Evolutionary conservation across 53 echinoderm and acorn worm species (phyloP), one percentile per base, ranked within the genome.

Genomic region (Holothuria leucospilota): DNA sequence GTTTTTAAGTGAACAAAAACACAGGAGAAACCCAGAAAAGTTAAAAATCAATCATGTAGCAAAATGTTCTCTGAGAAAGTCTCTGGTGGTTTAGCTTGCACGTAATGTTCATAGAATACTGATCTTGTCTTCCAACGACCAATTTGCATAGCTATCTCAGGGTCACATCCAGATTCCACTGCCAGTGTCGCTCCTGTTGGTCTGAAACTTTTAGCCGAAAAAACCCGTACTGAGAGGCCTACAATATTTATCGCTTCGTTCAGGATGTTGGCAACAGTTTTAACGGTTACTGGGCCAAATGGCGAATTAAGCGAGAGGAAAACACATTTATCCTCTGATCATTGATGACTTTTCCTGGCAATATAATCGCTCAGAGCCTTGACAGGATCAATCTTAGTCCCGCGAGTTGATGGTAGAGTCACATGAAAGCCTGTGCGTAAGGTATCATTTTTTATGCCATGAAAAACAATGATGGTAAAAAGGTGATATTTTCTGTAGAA

Each of bases 401-500:
- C 68, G 13, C 24, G 65, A 53, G 67, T 62, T 10, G 68, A 29
- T 67, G 41, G 90, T 26, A 88, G 30, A 23, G 23, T 21, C 20
- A 82, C 63, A 40, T 90, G 66, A 41, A 90, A 90, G 24, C 85
- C 85, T 25, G 86, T 58, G 4, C 85, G 66, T 18, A 28, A 68
- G 28, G 69, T 60, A 80, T 90, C 86, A 86, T 90, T 90, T 34
- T 90, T 90, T 34, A 86, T 79, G 13, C 90, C 86, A 86, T 52
- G 29, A 86, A 90, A 81, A 21, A 69, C 58, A 24, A 86, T 42
- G 77, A 52, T 3, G 59, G 59, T 3, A 74, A 27, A 79, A 90
- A 90, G 0, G n/a, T 29, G 7, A 90, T 63, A 59, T 90, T 66
- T 27, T 86, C 20, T 29, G 59, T 81, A 13, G 49, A 60, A 46